Conservation (phyloP, 2,797 vertebrate genomes). For the Anas bahamensis region DNA sequence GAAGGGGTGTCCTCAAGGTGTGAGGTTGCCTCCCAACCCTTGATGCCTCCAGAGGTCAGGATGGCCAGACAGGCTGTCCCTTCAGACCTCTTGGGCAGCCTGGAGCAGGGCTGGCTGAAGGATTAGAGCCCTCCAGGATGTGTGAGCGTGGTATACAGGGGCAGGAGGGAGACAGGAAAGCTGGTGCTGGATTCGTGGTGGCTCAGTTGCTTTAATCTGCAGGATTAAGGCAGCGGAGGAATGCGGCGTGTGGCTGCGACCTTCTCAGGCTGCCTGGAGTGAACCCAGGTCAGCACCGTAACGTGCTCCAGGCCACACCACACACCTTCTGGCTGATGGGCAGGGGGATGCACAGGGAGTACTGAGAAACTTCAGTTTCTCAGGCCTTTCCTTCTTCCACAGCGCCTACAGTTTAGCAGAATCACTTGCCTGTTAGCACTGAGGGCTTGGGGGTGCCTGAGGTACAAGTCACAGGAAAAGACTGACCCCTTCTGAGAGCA, state of each 20-base stretch:
- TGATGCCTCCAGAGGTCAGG: accelerated
- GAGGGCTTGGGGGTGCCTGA: neutral
- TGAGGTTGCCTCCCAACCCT: neutral
- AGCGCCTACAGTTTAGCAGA: neutral
- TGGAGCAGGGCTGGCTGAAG: neutral
- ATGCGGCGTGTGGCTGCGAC: conserved; percentile 40
- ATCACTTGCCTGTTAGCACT: neutral
- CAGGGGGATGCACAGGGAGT: neutral
- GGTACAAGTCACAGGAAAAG: neutral
- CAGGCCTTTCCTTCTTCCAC: neutral
- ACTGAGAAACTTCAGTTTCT: neutral
- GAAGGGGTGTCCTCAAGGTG: neutral
- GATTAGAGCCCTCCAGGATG: neutral
- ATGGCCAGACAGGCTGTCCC: neutral
- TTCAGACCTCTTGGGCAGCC: neutral
- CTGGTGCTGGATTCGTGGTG: conserved; percentile 39
- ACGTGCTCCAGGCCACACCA: neutral
- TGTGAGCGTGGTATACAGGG: neutral
- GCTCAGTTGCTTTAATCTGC: conserved; percentile 63
- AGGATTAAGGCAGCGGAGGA: conserved; percentile 66
- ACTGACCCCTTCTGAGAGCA: neutral
- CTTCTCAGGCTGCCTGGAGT: conserved; percentile 49
- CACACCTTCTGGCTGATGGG: neutral
- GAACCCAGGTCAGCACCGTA: conserved; percentile 46
- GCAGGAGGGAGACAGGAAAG: conserved; percentile 40